phyloP scores from a whole-genome alignment of 1,140 invertebrate species.

The Heliothis virescens region DNA sequence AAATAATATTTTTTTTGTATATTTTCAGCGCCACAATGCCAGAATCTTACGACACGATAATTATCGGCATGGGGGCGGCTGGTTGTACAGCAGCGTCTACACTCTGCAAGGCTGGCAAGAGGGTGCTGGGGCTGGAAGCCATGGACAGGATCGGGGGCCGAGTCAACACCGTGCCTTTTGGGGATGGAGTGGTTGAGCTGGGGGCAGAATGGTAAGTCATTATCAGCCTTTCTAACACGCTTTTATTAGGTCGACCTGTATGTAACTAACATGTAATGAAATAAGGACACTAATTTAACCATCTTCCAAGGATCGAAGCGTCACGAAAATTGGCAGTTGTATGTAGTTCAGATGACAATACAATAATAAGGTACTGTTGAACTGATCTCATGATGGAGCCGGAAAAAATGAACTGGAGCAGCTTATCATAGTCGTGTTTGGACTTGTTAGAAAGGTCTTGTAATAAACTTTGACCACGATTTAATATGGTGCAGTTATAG shows the following conservation, averaged over 20 bases:
- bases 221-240: background rate
- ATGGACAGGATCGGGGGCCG: slow-evolving; percentile 87
- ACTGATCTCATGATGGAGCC: too few relatives aligned
- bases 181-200: slow-evolving; percentile 73
- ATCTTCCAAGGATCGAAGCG: too few relatives aligned
- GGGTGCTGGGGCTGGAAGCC: slow-evolving; percentile 88
- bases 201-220: slow-evolving; percentile 75
- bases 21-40: slow-evolving; percentile 50
- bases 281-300: too few relatives aligned
- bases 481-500: too few relatives aligned
- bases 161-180: slow-evolving; percentile 85
- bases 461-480: too few relatives aligned
- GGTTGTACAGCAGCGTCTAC: slow-evolving; percentile 87
- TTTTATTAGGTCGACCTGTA: too few relatives aligned
- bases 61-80: slow-evolving; percentile 88
- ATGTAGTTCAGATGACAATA: background rate
- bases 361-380: too few relatives aligned
- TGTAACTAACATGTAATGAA: too few relatives aligned
- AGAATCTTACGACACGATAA: slow-evolving; percentile 80
- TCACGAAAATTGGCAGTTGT: background rate
- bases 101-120: slow-evolving; percentile 83
- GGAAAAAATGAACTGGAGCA: too few relatives aligned
- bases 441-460: too few relatives aligned
- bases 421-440: too few relatives aligned
- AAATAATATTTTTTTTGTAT: background rate